A percentile compares a stretch with the other conserved stretches of the same genome.
Conservation (phyloP, 2,888 invertebrate genomes). For the Dasysyrphus albostriatus region DNA sequence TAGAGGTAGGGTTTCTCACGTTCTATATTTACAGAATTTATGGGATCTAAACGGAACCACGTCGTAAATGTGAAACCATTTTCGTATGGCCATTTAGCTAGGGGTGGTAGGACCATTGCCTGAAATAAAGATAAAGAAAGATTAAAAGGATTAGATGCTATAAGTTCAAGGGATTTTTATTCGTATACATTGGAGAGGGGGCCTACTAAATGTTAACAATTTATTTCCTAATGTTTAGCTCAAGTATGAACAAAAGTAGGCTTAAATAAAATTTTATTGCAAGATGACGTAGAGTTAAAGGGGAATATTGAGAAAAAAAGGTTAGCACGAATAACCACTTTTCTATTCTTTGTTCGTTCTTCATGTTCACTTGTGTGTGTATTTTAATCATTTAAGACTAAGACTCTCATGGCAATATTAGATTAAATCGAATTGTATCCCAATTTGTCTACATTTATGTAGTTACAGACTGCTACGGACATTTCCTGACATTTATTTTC, state of each 20-base stretch:
- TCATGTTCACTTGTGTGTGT: background rate
- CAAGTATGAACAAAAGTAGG: background rate
- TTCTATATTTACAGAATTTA: conserved; percentile 99
- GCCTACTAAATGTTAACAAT: conserved; percentile 7
- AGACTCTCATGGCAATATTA: background rate
- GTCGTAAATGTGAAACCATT: conserved; percentile 99
- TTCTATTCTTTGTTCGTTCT: background rate
- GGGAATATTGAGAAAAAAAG: conserved; percentile 1
- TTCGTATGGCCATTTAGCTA: conserved; percentile 99
- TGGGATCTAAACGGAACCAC: conserved; percentile 99
- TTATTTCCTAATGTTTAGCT: conserved; percentile 11
- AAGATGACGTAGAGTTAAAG: background rate
- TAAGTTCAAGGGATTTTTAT: conserved; percentile 33
- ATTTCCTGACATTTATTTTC: conserved; percentile 5
- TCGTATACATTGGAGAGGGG: background rate
- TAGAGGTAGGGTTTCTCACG: conserved; percentile 99
- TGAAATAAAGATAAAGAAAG: conserved; percentile 82
- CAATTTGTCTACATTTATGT: too few species aligned
- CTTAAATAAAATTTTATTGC: conserved; percentile 6
- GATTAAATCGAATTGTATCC: background rate
- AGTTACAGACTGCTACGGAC: background rate
- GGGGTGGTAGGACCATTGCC: conserved; percentile 98
- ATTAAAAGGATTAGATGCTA: conserved; percentile 28
- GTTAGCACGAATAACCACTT: background rate
- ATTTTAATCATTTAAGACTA: conserved; percentile 1